These are phyloP conservation scores for Nezara viridula DNA, from an alignment of 2,888 invertebrate genomes.

Conservation along the genomic window DNA sequence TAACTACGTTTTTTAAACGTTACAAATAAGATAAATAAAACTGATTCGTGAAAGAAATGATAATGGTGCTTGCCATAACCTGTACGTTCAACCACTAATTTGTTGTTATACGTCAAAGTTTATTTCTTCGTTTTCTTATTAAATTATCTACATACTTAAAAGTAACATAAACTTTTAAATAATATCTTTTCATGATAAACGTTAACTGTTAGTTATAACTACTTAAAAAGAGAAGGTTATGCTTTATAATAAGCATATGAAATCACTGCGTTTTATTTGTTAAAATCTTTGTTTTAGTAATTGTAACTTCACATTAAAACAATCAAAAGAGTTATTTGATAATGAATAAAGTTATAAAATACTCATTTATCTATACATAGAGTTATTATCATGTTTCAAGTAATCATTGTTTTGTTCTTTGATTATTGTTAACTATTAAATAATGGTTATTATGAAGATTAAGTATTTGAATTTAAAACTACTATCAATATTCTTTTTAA, in stretches of 20 bases:
- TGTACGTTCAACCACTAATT: not conserved
- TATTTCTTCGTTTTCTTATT: not conserved
- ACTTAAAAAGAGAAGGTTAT: conserved; percentile 8
- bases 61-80: conserved; percentile 35
- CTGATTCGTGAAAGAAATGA: not conserved
- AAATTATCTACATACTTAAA: not conserved
- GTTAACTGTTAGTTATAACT: not conserved
- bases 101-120: conserved; percentile 43
- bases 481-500: not conserved
- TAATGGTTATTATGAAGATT: not conserved
- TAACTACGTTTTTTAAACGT: not conserved
- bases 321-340: not conserved
- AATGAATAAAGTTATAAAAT: not conserved
- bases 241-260: conserved; percentile 9
- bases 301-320: not conserved
- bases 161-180: not conserved
- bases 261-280: not conserved
- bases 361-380: not conserved
- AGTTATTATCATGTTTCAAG: not conserved
- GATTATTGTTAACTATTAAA: not conserved
- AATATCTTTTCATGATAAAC: not conserved
- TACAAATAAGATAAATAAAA: not conserved
- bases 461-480: not conserved
- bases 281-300: not conserved
- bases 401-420: not conserved